Conservation (phyloP, 2,888 invertebrate genomes). For the Macroteleia sp. region DNA sequence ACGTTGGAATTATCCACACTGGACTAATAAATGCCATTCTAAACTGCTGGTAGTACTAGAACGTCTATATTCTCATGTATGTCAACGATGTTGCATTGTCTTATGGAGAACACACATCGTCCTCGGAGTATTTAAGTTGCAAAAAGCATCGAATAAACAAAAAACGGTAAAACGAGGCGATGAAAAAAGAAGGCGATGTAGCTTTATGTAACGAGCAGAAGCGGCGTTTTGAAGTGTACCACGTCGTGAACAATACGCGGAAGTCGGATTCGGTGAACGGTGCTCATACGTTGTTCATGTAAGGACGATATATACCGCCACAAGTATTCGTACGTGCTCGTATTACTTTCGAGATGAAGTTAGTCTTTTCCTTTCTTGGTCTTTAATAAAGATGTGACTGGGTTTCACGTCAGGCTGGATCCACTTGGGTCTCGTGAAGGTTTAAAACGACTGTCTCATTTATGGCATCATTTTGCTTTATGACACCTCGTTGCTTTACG, state of each 20-base stretch:
- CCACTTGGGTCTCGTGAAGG: constrained; percentile 65
- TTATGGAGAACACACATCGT: constrained; percentile 29
- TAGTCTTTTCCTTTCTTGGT: constrained; percentile 63
- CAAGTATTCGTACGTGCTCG: constrained; percentile 65
- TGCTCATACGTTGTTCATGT: constrained; percentile 62
- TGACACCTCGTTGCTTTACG: constrained; percentile 67
- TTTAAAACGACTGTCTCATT: constrained; percentile 68
- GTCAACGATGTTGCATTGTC: constrained; percentile 35
- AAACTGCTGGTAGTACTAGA: constrained; percentile 21
- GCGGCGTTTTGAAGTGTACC: constrained; percentile 58
- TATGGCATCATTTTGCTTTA: constrained; percentile 73
- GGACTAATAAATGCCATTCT: constrained; percentile 44
- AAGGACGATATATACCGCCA: constrained; percentile 48
- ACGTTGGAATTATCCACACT: constrained; percentile 34
- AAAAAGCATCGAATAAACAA: constrained; percentile 11
- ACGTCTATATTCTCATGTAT: constrained; percentile 23
- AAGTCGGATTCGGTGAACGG: constrained; percentile 66
- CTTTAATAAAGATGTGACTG: constrained; percentile 76
- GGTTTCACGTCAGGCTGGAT: constrained; percentile 70
- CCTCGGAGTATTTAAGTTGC: constrained; percentile 11
- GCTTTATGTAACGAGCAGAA: constrained; percentile 53
- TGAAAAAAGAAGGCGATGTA: constrained; percentile 29
- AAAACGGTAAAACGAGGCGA: constrained; percentile 22
- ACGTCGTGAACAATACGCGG: constrained; percentile 66
- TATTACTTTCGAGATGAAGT: constrained; percentile 63